Evolutionary conservation across 2,888 invertebrate species (phyloP).

Genomic region (Epirrhoe tristata): DNA sequence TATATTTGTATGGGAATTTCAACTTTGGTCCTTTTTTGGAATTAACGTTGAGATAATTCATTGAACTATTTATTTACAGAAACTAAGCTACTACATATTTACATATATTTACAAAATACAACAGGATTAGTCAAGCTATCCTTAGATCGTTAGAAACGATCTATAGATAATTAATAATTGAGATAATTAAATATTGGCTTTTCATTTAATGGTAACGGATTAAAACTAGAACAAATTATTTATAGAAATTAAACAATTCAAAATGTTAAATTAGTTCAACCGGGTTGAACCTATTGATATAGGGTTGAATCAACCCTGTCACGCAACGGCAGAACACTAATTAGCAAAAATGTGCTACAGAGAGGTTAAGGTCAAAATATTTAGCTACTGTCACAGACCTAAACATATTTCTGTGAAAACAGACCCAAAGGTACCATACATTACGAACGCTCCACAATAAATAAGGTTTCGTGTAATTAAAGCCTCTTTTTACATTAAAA

Average conservation of each 20-base stretch:
- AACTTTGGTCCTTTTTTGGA: not conserved
- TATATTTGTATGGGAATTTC: constrained; percentile 32
- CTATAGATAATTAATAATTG: too few relatives aligned
- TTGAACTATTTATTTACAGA: too few relatives aligned
- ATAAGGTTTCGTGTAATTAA: not conserved
- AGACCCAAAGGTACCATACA: not conserved
- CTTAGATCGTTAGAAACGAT: too few relatives aligned
- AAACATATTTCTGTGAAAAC: not conserved
- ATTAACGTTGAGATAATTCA: not conserved
- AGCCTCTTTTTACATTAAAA: constrained; percentile 3
- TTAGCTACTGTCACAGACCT: not conserved
- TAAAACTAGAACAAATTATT: too few relatives aligned
- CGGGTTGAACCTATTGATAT: too few relatives aligned
- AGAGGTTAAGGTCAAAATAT: not conserved
- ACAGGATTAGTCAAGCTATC: too few relatives aligned
- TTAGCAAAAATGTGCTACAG: not conserved
- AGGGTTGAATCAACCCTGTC: too few relatives aligned
- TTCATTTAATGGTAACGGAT: too few relatives aligned
- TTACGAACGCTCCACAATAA: not conserved
- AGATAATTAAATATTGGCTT: too few relatives aligned
- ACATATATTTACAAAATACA: too few relatives aligned
- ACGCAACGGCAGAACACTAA: not conserved
- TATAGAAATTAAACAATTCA: not conserved
- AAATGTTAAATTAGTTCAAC: not conserved
- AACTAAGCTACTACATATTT: too few relatives aligned